A percentile compares a stretch with the other conserved stretches of the same genome.
These are phyloP conservation scores for Salvator merianae DNA, from an alignment of 2,113 vertebrate species.

Conservation along the genomic window DNA sequence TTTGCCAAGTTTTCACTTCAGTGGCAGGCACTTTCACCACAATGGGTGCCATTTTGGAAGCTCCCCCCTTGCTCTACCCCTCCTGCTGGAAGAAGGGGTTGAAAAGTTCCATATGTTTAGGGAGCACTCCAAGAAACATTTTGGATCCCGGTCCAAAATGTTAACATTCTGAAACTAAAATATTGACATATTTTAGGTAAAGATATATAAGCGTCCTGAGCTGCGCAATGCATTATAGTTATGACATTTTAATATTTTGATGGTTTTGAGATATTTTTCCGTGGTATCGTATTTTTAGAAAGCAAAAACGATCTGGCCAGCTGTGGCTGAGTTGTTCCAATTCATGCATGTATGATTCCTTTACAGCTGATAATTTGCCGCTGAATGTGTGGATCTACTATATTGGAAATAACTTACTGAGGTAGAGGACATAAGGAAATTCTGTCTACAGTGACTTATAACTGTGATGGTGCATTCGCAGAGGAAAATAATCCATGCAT, in stretches of 20 bases:
- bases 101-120: background rate
- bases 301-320: background rate
- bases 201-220: background rate
- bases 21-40: background rate
- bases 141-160: background rate
- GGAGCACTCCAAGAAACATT: background rate
- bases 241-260: background rate
- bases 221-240: background rate
- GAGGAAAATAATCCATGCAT: background rate
- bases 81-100: background rate
- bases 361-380: background rate
- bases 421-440: background rate
- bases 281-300: background rate
- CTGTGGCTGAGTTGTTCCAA: background rate
- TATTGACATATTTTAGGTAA: background rate
- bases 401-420: background rate
- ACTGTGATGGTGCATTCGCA: background rate
- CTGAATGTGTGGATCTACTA: background rate
- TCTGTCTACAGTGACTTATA: background rate
- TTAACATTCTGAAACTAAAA: slow-evolving; percentile 1
- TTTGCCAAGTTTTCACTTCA: background rate
- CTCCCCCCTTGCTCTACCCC: background rate
- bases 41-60: background rate
- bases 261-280: background rate
- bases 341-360: background rate